These are phyloP conservation scores for Muntiacus reevesi DNA, from an alignment of 2,113 vertebrate species.

Conservation along the genomic window DNA sequence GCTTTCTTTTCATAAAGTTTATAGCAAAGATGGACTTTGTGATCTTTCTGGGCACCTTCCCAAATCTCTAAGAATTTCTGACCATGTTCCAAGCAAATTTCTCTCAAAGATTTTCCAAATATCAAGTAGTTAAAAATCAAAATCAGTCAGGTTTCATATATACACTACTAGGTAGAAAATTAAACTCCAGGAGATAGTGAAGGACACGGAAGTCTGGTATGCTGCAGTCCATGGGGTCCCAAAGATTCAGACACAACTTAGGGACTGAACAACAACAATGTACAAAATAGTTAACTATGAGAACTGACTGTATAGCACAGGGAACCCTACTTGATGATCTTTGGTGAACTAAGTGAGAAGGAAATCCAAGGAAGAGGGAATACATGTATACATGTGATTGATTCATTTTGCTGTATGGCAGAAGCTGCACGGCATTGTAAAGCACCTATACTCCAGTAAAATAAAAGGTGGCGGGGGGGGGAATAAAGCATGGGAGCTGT, in stretches of 20 bases:
- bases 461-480: fast-evolving
- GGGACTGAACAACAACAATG: not conserved
- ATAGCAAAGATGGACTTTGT: not conserved
- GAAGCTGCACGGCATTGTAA: not conserved
- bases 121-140: not conserved
- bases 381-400: not conserved
- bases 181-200: not conserved
- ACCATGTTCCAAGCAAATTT: not conserved
- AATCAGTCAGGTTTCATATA: not conserved
- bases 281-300: not conserved
- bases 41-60: not conserved
- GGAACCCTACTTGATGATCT: not conserved
- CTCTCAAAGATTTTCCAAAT: not conserved
- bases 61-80: not conserved
- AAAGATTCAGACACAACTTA: not conserved
- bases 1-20: not conserved
- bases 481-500: not conserved
- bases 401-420: not conserved
- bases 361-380: not conserved
- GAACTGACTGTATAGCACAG: not conserved
- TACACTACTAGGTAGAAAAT: not conserved
- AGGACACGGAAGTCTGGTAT: not conserved
- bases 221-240: not conserved
- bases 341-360: not conserved
- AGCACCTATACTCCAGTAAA: not conserved